phyloP scores from a whole-genome alignment of 2,888 invertebrate genomes.

The Stramonita haemastoma region DNA sequence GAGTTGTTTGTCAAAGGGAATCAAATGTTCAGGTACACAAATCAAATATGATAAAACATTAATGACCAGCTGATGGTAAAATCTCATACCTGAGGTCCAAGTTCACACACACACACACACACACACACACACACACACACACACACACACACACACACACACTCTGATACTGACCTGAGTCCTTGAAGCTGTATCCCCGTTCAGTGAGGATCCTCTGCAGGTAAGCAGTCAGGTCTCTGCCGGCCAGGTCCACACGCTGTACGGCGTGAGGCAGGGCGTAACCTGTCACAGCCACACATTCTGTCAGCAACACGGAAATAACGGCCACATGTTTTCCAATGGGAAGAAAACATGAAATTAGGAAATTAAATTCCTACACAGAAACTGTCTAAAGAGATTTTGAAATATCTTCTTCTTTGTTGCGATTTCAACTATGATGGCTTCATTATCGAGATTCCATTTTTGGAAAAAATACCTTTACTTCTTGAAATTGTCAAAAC shows the following conservation, averaged over 20 bases:
- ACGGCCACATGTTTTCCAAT: too few species aligned
- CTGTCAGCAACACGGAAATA: neutral
- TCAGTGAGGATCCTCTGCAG: constrained; percentile 68
- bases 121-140: neutral
- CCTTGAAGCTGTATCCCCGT: constrained; percentile 77
- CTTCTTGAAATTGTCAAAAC: too few species aligned
- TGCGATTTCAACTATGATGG: too few species aligned
- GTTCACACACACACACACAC: neutral
- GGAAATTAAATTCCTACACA: too few species aligned
- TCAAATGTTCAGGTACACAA: too few species aligned
- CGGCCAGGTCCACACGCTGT: constrained; percentile 59
- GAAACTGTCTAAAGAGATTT: too few species aligned
- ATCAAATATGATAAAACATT: too few species aligned
- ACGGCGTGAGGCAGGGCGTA: constrained; percentile 68
- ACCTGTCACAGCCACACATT: constrained; percentile 48
- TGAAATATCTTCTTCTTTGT: too few species aligned
- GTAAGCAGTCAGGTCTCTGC: constrained; percentile 61
- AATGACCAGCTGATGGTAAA: neutral
- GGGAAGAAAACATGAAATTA: too few species aligned
- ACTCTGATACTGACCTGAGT: constrained; percentile 45
- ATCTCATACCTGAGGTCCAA: neutral
- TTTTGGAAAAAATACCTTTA: too few species aligned
- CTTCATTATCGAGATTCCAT: too few species aligned
- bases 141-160: constrained; percentile 12
- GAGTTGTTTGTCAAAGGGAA: neutral